Conservation (phyloP, 1,140 invertebrate genomes). For the Galendromus occidentalis region DNA sequence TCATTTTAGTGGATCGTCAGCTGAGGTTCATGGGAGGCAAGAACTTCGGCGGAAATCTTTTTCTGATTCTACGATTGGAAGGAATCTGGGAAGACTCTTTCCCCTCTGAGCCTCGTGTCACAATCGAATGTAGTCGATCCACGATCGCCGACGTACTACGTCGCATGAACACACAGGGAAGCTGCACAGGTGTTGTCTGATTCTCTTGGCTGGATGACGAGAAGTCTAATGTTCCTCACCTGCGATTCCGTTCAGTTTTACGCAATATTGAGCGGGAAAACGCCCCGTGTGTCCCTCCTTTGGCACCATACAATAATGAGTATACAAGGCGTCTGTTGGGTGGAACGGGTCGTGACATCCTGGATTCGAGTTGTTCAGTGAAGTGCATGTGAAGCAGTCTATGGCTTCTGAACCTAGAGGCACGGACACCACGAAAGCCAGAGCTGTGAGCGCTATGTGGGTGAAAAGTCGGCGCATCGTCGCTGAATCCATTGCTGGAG, state of each 20-base stretch:
- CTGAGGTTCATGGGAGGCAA: too few relatives aligned
- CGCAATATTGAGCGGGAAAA: slow-evolving; percentile 40
- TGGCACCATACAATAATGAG: slow-evolving; percentile 35
- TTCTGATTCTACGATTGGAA: too few relatives aligned
- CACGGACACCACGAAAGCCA: too few relatives aligned
- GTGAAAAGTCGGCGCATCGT: too few relatives aligned
- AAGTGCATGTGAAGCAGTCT: slow-evolving; percentile 39
- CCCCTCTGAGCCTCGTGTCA: too few relatives aligned
- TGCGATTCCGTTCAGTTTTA: slow-evolving; percentile 35
- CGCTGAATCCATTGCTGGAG: too few relatives aligned
- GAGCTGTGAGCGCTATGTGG: too few relatives aligned
- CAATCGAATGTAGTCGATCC: too few relatives aligned
- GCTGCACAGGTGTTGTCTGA: neutral
- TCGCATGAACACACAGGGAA: neutral
- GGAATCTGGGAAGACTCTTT: too few relatives aligned
- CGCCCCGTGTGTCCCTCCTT: slow-evolving; percentile 34
- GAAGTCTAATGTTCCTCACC: slow-evolving; percentile 24
- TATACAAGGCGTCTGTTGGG: slow-evolving; percentile 30
- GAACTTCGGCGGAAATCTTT: too few relatives aligned
- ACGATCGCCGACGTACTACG: too few relatives aligned
- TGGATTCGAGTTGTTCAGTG: slow-evolving; percentile 33
- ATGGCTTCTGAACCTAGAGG: slow-evolving; percentile 24
- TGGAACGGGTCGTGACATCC: slow-evolving; percentile 40
- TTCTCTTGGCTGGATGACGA: neutral
- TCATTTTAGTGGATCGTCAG: too few relatives aligned